phyloP scores from a whole-genome alignment of 37 sponge, comb jelly and placozoan species.

The Petrosia ficiformis region DNA sequence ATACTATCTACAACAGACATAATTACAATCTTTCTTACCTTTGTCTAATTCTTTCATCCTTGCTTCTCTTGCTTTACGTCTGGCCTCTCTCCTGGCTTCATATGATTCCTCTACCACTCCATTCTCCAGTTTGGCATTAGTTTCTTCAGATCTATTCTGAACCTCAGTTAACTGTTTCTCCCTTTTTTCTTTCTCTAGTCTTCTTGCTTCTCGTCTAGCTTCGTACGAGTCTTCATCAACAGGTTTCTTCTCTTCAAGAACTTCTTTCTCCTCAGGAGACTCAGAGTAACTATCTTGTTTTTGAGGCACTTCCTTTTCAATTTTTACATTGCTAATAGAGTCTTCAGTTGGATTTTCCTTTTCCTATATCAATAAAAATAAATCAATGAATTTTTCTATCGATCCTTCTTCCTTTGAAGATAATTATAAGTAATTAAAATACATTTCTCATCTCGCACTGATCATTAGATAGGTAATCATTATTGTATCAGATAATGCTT shows the following conservation, averaged over 20 bases:
- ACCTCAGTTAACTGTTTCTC: constrained; percentile 21
- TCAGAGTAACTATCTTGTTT: constrained; percentile 8
- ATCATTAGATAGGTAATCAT: too few species aligned
- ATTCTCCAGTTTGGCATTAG: neutral
- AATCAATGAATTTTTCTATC: too few species aligned
- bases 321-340: neutral
- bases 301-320: neutral
- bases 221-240: constrained; percentile 47
- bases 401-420: too few species aligned
- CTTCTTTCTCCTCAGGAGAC: constrained; percentile 21
- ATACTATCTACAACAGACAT: too few species aligned
- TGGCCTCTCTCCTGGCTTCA: constrained; percentile 60
- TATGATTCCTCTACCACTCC: constrained; percentile 48
- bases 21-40: too few species aligned
- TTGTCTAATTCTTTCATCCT: constrained; percentile 42
- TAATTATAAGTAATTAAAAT: too few species aligned
- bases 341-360: neutral
- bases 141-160: neutral
- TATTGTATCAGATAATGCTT: too few species aligned
- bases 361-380: neutral
- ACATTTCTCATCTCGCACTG: too few species aligned
- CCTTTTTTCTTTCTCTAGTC: constrained; percentile 34
- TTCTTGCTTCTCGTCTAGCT: constrained; percentile 49
- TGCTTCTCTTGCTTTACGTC: constrained; percentile 76
- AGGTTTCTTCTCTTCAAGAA: neutral